Base-by-base conservation (phyloP, 2,888 invertebrate genomes). In the Autographa pulchrina region DNA sequence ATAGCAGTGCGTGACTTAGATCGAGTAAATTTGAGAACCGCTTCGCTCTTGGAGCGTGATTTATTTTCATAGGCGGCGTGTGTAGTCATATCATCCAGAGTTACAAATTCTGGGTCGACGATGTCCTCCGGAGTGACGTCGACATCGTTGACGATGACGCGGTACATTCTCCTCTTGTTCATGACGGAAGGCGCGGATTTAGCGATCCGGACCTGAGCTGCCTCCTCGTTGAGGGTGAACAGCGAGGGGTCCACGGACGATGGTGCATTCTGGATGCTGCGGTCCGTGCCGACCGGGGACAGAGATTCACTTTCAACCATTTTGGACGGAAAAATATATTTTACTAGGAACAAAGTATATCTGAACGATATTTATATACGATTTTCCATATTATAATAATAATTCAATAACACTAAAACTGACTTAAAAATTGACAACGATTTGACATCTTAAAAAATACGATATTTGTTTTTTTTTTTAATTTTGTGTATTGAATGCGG, bases 111-210 rank as follows among this genome's bases (percentile, higher is more conserved):
- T 0, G 83, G 73, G 67, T 92, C 91, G 0, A 88, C 76, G 41
- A 96, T 88, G 75, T 93, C 86, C 1, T 93, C 92, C 0, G 96
- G 96, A 1, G 95, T 95, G 14, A 89, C 80, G 71, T 96, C 93
- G 0, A 84, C 66, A 6, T 80, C 85, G 20, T 92, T 88, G 0
- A 87, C 77, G 2, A 92, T 78, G 4, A 95, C 90, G 25, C 83
- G 84, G 76, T 88, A 92, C 2, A 77, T 79, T 56, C 84, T 78
- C 41, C 96, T 88, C 41, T 91, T 93, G 18, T 90, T 89, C 91
- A 94, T 91, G 65, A 92, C 90, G 52, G 86, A 86, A 67, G 86
- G 88, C 0, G 80, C 64, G 3, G 72, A 66, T 75, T 85, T 91
- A 70, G 86, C 88, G 1, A 69, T 62, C 75, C 84, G 88, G 62